Evolutionary conservation across 1,140 invertebrate species (phyloP).

Genomic region (Camponotus floridanus): DNA sequence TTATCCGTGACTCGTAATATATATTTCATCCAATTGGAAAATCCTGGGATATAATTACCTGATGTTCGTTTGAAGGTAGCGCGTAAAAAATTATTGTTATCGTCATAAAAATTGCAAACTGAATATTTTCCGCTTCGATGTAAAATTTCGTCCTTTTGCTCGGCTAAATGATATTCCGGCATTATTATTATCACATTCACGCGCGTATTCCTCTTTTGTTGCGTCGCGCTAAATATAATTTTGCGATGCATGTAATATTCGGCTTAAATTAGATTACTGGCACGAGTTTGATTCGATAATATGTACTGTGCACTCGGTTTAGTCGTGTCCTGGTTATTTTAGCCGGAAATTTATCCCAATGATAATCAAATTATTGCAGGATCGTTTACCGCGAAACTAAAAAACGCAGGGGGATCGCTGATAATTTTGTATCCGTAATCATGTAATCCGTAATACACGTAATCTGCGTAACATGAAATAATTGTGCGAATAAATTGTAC

Average conservation of each 20-base stretch:
- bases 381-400: not conserved
- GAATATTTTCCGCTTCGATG: not conserved
- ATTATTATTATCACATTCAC: not conserved
- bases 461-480: not conserved
- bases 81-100: constrained; percentile 2
- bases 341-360: constrained; percentile 1
- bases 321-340: constrained; percentile 5
- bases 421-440: not conserved
- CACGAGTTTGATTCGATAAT: constrained; percentile 43
- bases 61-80: not conserved
- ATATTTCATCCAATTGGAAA: not conserved
- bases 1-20: not conserved
- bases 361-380: constrained; percentile 43
- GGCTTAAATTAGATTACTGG: constrained; percentile 34
- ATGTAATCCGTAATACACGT: not conserved
- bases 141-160: not conserved
- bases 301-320: not conserved
- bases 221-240: constrained; percentile 27
- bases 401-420: constrained; percentile 1
- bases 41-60: constrained; percentile 3
- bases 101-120: not conserved
- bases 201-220: not conserved
- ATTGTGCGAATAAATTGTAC: constrained; percentile 15
- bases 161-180: not conserved
- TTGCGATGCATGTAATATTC: not conserved